phyloP scores from a whole-genome alignment of 1,140 invertebrate species.

The Stegodyphus mimosarum region DNA sequence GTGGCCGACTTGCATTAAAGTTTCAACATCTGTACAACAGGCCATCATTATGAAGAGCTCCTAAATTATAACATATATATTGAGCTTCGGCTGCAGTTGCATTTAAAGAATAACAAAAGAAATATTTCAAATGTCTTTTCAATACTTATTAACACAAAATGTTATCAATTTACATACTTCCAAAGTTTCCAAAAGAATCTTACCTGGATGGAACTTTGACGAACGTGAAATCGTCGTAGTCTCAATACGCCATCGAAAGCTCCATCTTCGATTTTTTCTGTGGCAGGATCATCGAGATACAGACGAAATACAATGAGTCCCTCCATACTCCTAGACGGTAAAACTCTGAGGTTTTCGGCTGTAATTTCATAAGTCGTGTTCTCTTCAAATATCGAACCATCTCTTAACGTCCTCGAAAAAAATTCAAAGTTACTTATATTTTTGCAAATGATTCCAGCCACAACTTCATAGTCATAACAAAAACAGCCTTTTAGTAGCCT shows the following conservation, averaged over 20 bases:
- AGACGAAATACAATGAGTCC: not conserved
- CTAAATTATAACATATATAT: too few species aligned
- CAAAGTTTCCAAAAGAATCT: not conserved
- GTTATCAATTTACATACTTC: not conserved
- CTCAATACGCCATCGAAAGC: conserved; percentile 32
- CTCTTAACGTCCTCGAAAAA: not conserved
- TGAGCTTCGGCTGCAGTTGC: too few species aligned
- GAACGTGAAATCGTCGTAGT: conserved; percentile 22
- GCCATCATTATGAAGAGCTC: too few species aligned
- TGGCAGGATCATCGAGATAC: conserved; percentile 11
- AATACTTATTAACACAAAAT: too few species aligned
- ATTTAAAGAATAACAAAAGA: too few species aligned
- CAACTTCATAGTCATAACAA: not conserved
- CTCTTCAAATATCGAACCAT: not conserved
- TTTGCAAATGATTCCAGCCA: not conserved
- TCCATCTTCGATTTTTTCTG: not conserved
- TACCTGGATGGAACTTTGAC: conserved; percentile 19
- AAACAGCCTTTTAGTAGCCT: not conserved
- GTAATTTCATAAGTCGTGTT: conserved; percentile 4
- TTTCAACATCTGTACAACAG: too few species aligned
- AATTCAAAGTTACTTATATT: not conserved
- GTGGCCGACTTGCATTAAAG: too few species aligned
- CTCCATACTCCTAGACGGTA: not conserved
- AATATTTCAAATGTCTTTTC: not conserved
- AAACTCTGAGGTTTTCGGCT: not conserved